phyloP scores from a whole-genome alignment of 2,888 invertebrate genomes.

The Xestia rhomboidea region DNA sequence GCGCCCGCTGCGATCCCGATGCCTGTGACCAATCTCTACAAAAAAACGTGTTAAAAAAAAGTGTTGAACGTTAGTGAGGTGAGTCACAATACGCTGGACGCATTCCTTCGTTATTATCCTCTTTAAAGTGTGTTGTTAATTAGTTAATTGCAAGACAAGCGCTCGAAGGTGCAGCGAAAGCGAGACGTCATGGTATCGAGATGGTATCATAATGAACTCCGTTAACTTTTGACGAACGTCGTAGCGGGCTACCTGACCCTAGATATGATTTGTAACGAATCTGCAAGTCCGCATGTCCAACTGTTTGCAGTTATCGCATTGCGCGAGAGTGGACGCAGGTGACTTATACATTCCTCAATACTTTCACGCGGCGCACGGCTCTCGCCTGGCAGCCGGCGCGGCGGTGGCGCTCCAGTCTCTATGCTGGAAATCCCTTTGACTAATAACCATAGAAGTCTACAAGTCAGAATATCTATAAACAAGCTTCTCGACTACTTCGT shows the following conservation, averaged over 20 bases:
- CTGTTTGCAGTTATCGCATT: conserved; percentile 12
- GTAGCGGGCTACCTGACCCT: conserved; percentile 15
- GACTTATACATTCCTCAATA: conserved; percentile 41
- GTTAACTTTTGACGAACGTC: background rate
- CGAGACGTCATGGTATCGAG: conserved; percentile 27
- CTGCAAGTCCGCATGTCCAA: conserved; percentile 4
- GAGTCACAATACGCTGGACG: conserved; percentile 50
- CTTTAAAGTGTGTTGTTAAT: conserved; percentile 56
- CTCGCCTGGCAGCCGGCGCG: background rate
- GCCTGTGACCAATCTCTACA: background rate
- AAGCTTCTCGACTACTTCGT: background rate
- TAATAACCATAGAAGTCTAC: background rate
- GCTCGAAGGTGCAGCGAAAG: conserved; percentile 49
- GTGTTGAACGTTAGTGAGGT: conserved; percentile 28
- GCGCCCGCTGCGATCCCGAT: background rate
- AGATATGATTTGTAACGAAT: background rate
- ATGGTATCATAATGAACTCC: conserved; percentile 17
- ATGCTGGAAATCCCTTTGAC: background rate
- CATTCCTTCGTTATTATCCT: conserved; percentile 59
- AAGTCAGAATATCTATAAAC: background rate
- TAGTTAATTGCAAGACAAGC: conserved; percentile 51
- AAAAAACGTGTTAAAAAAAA: conserved; percentile 12
- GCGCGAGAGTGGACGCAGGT: conserved; percentile 56
- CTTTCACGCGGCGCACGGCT: conserved; percentile 54
- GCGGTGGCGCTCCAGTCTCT: background rate